Conservation (phyloP, 2,113 vertebrate genomes). For the Atractosteus spatula region DNA sequence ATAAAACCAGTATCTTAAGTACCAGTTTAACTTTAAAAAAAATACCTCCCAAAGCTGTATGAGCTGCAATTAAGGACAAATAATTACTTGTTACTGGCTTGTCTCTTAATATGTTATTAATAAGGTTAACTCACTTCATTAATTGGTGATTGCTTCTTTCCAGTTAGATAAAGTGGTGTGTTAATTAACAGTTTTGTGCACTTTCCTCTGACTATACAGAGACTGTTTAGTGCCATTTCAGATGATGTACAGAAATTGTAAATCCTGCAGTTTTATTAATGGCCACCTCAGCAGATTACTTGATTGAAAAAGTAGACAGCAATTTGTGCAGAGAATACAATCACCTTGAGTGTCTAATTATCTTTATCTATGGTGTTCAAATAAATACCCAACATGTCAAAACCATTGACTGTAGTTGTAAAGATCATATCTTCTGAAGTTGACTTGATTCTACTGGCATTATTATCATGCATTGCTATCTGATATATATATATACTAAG, state of each 20-base stretch:
- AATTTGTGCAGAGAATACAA: neutral
- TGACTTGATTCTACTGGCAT: neutral
- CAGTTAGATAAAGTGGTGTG: neutral
- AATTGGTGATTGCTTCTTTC: slow-evolving; percentile 1
- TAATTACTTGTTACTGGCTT: slow-evolving; percentile 22
- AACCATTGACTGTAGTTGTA: neutral
- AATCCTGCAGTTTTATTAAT: neutral
- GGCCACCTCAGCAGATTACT: neutral
- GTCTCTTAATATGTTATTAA: slow-evolving; percentile 19
- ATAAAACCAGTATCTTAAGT: neutral
- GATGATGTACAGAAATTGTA: neutral
- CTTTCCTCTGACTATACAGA: neutral
- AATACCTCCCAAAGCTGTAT: slow-evolving; percentile 2
- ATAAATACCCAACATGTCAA: slow-evolving; percentile 1
- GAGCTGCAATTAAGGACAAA: slow-evolving; percentile 21
- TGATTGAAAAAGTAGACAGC: neutral
- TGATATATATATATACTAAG: too few species aligned
- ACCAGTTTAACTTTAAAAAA: slow-evolving; percentile 6
- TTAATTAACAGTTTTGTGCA: slow-evolving; percentile 15
- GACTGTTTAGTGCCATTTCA: neutral
- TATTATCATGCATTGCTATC: too few species aligned
- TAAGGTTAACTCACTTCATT: slow-evolving; percentile 17
- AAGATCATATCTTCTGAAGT: neutral
- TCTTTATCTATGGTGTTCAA: neutral
- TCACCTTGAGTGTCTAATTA: neutral